Evolutionary conservation across 1,140 invertebrate species (phyloP), one percentile per base, ranked within the genome.

Genomic region (Protaetia brevitarsis): DNA sequence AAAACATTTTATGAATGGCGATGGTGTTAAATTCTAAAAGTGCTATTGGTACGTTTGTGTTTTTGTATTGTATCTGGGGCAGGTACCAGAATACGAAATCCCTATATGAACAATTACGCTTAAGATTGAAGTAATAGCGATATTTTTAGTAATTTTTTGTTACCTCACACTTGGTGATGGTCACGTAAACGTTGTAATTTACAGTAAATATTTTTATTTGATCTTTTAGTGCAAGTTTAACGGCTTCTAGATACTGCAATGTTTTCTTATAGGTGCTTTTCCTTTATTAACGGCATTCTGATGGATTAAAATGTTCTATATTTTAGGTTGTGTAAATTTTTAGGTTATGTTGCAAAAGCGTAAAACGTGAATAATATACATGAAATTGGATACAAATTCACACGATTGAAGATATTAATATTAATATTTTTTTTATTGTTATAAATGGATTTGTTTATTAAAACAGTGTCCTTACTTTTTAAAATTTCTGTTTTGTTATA

Each of bases 211-310:
- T 90, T 79, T 90, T 88, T 36, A 98, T 88, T 75, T 87, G 87
- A 66, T 96, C 86, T 79, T 93, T 94, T 5, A 97, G 82, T 51
- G 90, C 81, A 57, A 97, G 76, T 73, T 82, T 86, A 0, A 93
- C 92, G 41, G 89, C 85, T 72, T 95, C 84, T 65, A 98, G 82
- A 83, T 97, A 98, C 65, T 92, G 84, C 10, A 96, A 68, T 21
- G 96, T 98, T 67, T 87, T 72, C 96, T 83, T 37, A 98, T 87
- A 51, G 96, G 95, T 74, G 89, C 89, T 71, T 79, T 80, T 70
- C 96, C 96, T 86, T 90, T 92, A 97, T 96, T 83, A 98, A 98
- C 72, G 94, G 94, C 95, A 97, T 97, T 71, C 78, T 85, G 0
- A 45, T 6, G 41, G 2, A 21, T 45, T 45, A 1, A 45, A 45